Evolutionary conservation across 2,888 invertebrate genomes (phyloP), one percentile per base, ranked within the genome.

Genomic region (Sinhomidia bicolor): DNA sequence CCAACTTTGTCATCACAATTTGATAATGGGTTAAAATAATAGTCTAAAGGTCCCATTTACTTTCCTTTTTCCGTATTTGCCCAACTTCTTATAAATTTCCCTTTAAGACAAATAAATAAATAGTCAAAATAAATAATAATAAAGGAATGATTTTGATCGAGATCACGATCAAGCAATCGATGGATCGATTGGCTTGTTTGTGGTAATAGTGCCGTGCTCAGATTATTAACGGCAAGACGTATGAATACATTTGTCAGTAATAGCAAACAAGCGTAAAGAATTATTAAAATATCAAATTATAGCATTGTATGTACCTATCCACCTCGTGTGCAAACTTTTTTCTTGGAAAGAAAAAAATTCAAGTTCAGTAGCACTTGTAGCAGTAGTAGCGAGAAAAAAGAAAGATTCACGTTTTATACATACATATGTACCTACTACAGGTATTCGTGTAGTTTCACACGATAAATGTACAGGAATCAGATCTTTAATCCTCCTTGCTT

Each of bases 341-440:
- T 26, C n/a, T n/a, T n/a, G n/a, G n/a, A n/a, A 29, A 47, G 0
- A 12, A 20, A 65, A 44, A 41, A 29, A 6, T 29, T 54, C n/a
- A 76, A 79, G 78, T 79, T 79, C 81, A 65, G 81, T 81, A 81
- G 81, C 81, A 47, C 26, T 65, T 2, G 71, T 68, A 23, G 74
- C n/a, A 54, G 32, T 47, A 76, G 47, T 29, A 57, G 79, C 65
- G 29, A 65, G 81, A 47, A 81, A 65, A 17, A n/a, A 44, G 41
- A 23, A 12, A 29, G 60, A 14, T 9, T 23, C 20, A 17, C 41
- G n/a, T n/a, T n/a, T n/a, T n/a, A n/a, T n/a, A n/a, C 20, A 32
- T 26, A 44, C 6, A 23, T 44, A 17, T 20, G 54, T 54, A 54
- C 54, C 2, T 54, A 20, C 12, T 7, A 32, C 29, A 12, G 12